Evolutionary conservation across 1,140 invertebrate genomes (phyloP).

Genomic region (Diplogasteroides magnus): DNA sequence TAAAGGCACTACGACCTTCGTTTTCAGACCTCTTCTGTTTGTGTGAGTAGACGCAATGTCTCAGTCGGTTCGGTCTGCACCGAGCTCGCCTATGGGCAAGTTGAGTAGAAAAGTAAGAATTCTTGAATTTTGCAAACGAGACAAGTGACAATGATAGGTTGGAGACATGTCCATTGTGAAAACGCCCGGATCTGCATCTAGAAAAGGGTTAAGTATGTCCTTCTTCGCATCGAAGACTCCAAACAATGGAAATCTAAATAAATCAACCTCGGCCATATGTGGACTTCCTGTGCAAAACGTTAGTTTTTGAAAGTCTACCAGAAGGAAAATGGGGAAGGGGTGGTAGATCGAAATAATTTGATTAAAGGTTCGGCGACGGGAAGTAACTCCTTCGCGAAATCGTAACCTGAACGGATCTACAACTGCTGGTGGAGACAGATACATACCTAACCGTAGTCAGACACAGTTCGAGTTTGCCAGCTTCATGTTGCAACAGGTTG

Average conservation of each 20-base stretch:
- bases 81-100: no score
- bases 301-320: no score
- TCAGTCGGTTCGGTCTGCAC: no score
- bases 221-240: background rate
- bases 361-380: background rate
- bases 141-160: no score
- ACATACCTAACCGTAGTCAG: conserved; percentile 2
- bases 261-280: background rate
- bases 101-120: no score
- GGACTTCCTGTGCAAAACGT: background rate
- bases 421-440: conserved; percentile 5
- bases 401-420: conserved; percentile 1
- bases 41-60: no score
- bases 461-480: conserved; percentile 9
- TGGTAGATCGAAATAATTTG: background rate
- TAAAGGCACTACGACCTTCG: no score
- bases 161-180: background rate
- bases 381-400: conserved; percentile 17
- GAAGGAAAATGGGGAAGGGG: no score
- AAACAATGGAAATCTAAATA: background rate
- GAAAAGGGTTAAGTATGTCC: background rate
- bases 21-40: no score
- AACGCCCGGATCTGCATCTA: background rate
- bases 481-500: conserved; percentile 4
- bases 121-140: no score